phyloP scores from a whole-genome alignment of 2,797 vertebrate genomes.

The Enteromius viviparus region DNA sequence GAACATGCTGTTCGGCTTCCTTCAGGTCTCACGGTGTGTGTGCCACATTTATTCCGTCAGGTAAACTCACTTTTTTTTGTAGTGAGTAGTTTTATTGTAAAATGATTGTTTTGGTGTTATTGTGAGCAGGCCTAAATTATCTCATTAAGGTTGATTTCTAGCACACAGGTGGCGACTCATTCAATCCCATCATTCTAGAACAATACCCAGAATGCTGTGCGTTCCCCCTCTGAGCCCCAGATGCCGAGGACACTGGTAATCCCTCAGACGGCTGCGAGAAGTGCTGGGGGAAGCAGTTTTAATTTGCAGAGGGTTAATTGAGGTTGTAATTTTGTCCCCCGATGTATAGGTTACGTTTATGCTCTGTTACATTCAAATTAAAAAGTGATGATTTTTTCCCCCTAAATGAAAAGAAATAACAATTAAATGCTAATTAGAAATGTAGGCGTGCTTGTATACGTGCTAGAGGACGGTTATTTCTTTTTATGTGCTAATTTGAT shows the following conservation, averaged over 20 bases:
- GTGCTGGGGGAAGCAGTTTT: slow-evolving; percentile 76
- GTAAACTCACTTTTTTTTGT: not conserved
- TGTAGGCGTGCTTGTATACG: slow-evolving; percentile 36
- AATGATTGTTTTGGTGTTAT: not conserved
- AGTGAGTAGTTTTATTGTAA: not conserved
- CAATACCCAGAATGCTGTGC: not conserved
- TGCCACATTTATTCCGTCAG: not conserved
- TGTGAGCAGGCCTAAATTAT: not conserved
- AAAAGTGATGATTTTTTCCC: slow-evolving; percentile 64
- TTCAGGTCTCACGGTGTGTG: not conserved
- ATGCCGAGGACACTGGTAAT: slow-evolving; percentile 28
- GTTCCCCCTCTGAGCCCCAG: slow-evolving; percentile 17
- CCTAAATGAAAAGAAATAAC: slow-evolving; percentile 58
- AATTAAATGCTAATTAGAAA: slow-evolving; percentile 66
- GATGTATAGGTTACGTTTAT: slow-evolving; percentile 83
- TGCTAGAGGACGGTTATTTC: slow-evolving; percentile 38
- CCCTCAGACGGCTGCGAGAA: slow-evolving; percentile 56
- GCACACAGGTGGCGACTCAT: not conserved
- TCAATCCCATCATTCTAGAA: not conserved
- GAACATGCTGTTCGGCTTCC: not conserved
- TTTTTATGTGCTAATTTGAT: slow-evolving; percentile 51
- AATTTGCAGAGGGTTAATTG: slow-evolving; percentile 85
- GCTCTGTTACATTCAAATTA: slow-evolving; percentile 84
- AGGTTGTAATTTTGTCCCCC: slow-evolving; percentile 82
- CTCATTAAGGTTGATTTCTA: not conserved